A percentile compares a stretch with the other conserved stretches of the same genome.
Evolutionary conservation across 2,888 invertebrate genomes (phyloP).

Genomic region (Netelia melanura): DNA sequence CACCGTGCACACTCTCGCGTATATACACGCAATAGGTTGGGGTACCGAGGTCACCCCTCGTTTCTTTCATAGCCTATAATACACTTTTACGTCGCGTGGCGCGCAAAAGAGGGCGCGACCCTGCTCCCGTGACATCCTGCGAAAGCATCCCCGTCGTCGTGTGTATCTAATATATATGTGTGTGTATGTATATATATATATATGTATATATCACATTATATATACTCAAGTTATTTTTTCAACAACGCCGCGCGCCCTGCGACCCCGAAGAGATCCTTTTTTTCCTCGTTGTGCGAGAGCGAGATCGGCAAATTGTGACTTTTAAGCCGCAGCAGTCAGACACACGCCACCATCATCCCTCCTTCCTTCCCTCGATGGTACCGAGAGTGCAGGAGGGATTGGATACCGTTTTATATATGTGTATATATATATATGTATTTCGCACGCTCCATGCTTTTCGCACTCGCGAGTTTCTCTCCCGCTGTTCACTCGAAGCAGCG

Average conservation of each 20-base stretch:
- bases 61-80: conserved; percentile 76
- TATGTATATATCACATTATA: neutral
- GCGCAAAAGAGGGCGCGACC: conserved; percentile 71
- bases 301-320: conserved; percentile 68
- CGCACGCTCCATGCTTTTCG: conserved; percentile 29
- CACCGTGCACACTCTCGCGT: conserved; percentile 33
- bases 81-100: conserved; percentile 77
- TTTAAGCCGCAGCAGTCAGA: conserved; percentile 61
- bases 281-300: conserved; percentile 34
- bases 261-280: conserved; percentile 34
- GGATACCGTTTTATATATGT: conserved; percentile 43
- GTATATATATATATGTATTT: conserved; percentile 10
- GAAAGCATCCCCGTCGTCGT: conserved; percentile 41
- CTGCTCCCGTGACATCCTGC: conserved; percentile 48
- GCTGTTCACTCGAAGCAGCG: conserved; percentile 58
- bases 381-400: conserved; percentile 52
- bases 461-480: conserved; percentile 39
- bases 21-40: neutral
- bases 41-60: conserved; percentile 63
- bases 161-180: neutral
- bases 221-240: conserved; percentile 33
- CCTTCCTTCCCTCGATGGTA: conserved; percentile 20
- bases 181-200: conserved; percentile 20
- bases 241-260: conserved; percentile 34
- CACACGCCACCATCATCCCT: conserved; percentile 43